Base-by-base conservation (phyloP, 2,888 invertebrate species). In the Gymnocheta viridis region DNA sequence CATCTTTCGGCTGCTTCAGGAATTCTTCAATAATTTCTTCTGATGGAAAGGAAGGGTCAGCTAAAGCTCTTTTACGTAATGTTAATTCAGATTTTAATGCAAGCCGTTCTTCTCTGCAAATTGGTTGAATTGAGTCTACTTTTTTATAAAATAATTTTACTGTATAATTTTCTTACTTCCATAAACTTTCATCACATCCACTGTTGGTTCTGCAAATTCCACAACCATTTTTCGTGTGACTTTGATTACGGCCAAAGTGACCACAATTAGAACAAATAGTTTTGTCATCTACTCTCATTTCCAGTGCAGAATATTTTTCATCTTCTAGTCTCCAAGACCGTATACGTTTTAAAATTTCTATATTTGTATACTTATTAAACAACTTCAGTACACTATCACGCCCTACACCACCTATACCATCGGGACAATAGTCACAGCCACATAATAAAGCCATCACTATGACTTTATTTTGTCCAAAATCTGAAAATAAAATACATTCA, bases 361-460 rank as follows among this genome's bases (percentile, higher is more conserved):
- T 90, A 67, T 96, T 95, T 19, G 93, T 88, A 35, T 95, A 92
- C 70, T 93, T 93, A 85, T 94, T 94, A 70, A 97, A 94, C 77
- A 96, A 94, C 86, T 96, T 95, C 2, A 96, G 88, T 6, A 95
- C 96, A 2, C 95, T 94, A 85, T 97, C 96, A 84, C 95, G 95
- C 0, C 98, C 98, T 64, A 96, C 93, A 0, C 96, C 96, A 44
- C 93, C 93, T 84, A 98, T 92, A 87, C 98, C 96, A 4, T 95
- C 95, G 0, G 93, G 93, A 56, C 94, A 94, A 90, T 98, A 98
- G 92, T 98, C 98, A 89, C 97, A 97, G 0, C 98, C 98, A 86
- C 97, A 95, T 1, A 98, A 92, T 35, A 98, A 90, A 6, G 97
- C 97, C 88, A 98, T 92, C 0, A 95, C 96, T 80, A 98, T 94